phyloP scores from a whole-genome alignment of 2,797 vertebrate genomes.

The Sciurus vulgaris region DNA sequence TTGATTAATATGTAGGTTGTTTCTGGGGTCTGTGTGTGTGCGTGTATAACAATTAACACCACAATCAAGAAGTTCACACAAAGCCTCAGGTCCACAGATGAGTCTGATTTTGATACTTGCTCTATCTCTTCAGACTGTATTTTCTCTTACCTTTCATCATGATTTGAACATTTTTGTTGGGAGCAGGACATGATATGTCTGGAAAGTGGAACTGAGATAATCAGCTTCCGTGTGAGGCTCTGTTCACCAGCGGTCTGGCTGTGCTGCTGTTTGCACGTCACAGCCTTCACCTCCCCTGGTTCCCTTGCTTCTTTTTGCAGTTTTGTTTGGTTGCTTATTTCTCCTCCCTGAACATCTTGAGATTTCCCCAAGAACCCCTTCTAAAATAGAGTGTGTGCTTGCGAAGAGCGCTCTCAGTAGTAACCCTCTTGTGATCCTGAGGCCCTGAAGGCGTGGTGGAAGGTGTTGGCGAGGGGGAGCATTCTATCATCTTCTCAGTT shows the following conservation, averaged over 20 bases:
- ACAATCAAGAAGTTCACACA: background rate
- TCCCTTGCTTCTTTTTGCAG: background rate
- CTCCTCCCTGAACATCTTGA: background rate
- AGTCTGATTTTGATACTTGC: background rate
- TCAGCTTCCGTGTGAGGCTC: background rate
- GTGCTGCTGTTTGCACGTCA: background rate
- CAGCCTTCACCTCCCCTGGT: background rate
- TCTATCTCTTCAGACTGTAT: background rate
- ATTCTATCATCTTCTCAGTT: background rate
- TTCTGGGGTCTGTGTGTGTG: background rate
- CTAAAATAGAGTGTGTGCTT: background rate
- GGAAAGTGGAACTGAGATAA: background rate
- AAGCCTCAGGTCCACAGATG: background rate
- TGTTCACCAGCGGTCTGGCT: background rate
- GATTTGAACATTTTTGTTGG: background rate
- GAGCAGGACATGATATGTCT: background rate
- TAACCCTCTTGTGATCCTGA: too few relatives aligned
- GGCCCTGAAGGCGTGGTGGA: background rate
- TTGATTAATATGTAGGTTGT: background rate
- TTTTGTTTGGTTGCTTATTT: background rate
- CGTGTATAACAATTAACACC: background rate
- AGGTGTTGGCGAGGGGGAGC: background rate
- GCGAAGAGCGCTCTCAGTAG: background rate
- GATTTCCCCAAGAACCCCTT: background rate
- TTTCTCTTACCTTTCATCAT: background rate